Evolutionary conservation across 2,888 invertebrate genomes (phyloP), one percentile per base, ranked within the genome.

Genomic region (Horisme vitalbata): DNA sequence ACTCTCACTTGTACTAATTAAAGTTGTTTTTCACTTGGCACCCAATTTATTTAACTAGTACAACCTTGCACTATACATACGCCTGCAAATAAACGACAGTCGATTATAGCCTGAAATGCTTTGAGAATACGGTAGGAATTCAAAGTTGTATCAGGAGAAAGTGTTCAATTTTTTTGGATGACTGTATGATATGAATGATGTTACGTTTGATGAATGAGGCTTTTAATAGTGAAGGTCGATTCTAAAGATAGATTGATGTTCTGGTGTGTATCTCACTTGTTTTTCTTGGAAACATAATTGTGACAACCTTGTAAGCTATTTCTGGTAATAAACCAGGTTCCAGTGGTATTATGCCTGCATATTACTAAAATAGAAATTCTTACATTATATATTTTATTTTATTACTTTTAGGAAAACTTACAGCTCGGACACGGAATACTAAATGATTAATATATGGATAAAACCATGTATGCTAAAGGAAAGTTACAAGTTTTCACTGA

Each of bases 1-100:
- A 57, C 57, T 67, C 50, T 57, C 57, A 44, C 51, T 52, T 46
- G 52, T n/a, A n/a, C 52, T 61, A 64, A 67, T 68, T 66, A 65
- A 52, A 50, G 56, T 53, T 57, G 52, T 59, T 63, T 65, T 62
- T 63, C 55, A 57, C 52, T 57, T 38, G 39, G 46, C 43, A 52
- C 21, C 44, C 43, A 45, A 55, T 54, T 54, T 43, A 45, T 50
- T 49, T 24, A 41, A 26, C 41, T 23, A 32, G 30, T 45, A 52
- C 52, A 52, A 45, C 43, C 43, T 35, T 28, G 28, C 41, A 35
- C 30, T 48, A 11, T 15, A 18, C 13, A 37, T 30, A 35, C 20
- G 13, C 24, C 20, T 26, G 20, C 12, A 15, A 11, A 8, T 12
- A 32, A n/a, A 12, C 8, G 26, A n/a, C 41, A 48, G 9, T 37